These are phyloP conservation scores for Diploptera punctata DNA, from an alignment of 2,888 invertebrate species.

Conservation along the genomic window DNA sequence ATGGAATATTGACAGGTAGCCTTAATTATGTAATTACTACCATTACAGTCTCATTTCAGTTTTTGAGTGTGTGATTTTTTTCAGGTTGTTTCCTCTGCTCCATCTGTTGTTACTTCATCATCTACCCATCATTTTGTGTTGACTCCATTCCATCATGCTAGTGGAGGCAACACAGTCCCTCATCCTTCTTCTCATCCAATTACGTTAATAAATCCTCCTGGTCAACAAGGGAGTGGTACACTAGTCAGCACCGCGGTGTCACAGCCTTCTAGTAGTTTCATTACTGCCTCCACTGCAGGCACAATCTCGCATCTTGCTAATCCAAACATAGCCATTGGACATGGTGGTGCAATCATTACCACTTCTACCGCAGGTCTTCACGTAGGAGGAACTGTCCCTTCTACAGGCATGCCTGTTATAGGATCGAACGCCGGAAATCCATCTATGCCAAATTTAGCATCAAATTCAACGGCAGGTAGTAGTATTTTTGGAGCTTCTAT, in stretches of 20 bases:
- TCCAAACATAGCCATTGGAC: constrained; percentile 15
- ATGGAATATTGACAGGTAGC: too few species aligned
- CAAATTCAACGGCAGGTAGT: background rate
- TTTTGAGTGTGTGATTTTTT: too few species aligned
- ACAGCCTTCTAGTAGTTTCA: constrained; percentile 18
- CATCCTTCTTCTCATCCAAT: constrained; percentile 7
- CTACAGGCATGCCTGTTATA: background rate
- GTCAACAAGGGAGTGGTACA: constrained; percentile 1
- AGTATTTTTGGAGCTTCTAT: constrained; percentile 15
- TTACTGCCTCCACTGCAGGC: constrained; percentile 15
- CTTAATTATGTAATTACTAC: too few species aligned
- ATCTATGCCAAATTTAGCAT: background rate
- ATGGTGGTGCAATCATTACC: constrained; percentile 8
- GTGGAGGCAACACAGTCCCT: background rate
- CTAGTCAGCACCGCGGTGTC: constrained; percentile 11
- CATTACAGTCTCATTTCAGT: too few species aligned
- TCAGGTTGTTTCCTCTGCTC: constrained; percentile 30
- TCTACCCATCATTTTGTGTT: constrained; percentile 39
- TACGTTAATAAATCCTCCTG: constrained; percentile 5
- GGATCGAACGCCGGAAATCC: background rate
- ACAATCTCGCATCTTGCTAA: background rate
- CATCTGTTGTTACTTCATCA: constrained; percentile 22
- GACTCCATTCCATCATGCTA: constrained; percentile 33
- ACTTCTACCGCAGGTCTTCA: constrained; percentile 1
- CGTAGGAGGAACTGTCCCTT: background rate